These are phyloP conservation scores for Conus betulinus DNA, from an alignment of 1,140 invertebrate genomes.

Conservation along the genomic window DNA sequence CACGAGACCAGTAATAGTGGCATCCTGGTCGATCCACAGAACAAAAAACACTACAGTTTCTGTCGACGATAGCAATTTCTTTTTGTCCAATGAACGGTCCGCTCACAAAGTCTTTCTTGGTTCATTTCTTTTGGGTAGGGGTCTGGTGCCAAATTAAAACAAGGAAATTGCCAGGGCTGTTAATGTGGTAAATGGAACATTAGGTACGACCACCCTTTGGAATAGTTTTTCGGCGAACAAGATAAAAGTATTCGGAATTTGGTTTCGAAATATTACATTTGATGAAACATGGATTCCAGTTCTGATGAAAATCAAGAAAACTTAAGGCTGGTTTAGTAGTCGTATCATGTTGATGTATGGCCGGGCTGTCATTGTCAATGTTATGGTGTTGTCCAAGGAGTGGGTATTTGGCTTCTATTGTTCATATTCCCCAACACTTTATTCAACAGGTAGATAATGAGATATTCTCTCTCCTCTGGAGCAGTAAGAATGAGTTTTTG, in stretches of 20 bases:
- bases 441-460: neutral
- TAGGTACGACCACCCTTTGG: constrained; percentile 51
- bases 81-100: constrained; percentile 39
- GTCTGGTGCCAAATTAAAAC: constrained; percentile 55
- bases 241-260: constrained; percentile 50
- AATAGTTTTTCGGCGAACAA: constrained; percentile 51
- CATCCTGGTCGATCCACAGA: constrained; percentile 21
- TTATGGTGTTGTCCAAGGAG: constrained; percentile 46
- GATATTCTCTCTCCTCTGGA: neutral
- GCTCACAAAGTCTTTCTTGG: constrained; percentile 41
- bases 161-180: constrained; percentile 45
- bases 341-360: constrained; percentile 45
- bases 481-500: neutral
- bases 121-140: constrained; percentile 43
- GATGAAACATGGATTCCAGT: constrained; percentile 18
- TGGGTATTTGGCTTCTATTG: constrained; percentile 48
- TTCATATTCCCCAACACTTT: neutral
- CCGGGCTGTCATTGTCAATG: constrained; percentile 47
- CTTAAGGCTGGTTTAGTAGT: neutral
- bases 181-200: constrained; percentile 56
- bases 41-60: constrained; percentile 45
- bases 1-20: neutral
- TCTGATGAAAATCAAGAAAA: neutral
- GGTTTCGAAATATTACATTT: constrained; percentile 38
- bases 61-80: constrained; percentile 56